Evolutionary conservation across 2,113 vertebrate genomes (phyloP).

Genomic region (Choloepus hoffmanni): DNA sequence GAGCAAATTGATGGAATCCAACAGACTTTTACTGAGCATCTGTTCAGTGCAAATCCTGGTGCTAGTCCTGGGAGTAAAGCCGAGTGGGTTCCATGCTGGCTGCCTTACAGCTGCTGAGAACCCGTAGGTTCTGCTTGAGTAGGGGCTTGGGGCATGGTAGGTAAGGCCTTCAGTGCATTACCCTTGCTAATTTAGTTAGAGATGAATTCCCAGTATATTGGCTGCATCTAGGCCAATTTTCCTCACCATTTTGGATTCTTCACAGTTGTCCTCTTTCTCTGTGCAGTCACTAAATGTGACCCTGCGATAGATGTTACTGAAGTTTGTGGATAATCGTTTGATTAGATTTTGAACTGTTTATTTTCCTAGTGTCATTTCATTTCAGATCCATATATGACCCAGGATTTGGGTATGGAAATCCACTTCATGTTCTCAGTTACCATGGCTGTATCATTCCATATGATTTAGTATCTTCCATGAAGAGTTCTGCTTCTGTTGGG

Average conservation of each 20-base stretch:
- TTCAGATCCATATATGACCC: background rate
- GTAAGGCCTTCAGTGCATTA: background rate
- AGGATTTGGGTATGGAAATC: background rate
- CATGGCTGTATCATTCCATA: background rate
- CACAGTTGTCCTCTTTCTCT: background rate
- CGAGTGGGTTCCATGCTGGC: background rate
- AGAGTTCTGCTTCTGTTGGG: background rate
- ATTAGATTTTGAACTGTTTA: constrained; percentile 1
- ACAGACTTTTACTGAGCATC: background rate
- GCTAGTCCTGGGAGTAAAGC: background rate
- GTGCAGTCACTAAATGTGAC: background rate
- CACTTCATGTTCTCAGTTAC: background rate
- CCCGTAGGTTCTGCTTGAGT: background rate
- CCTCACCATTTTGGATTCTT: background rate
- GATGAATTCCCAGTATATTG: background rate
- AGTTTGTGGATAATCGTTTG: background rate
- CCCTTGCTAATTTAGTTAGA: background rate
- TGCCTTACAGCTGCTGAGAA: background rate
- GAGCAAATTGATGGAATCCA: background rate
- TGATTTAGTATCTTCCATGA: background rate
- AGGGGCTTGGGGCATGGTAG: fast-evolving
- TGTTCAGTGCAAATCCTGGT: fast-evolving
- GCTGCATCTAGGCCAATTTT: background rate
- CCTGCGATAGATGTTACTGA: background rate
- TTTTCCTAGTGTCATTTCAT: constrained; percentile 27